These are phyloP conservation scores for Thereva nobilitata DNA, from an alignment of 2,888 invertebrate species.

Conservation along the genomic window DNA sequence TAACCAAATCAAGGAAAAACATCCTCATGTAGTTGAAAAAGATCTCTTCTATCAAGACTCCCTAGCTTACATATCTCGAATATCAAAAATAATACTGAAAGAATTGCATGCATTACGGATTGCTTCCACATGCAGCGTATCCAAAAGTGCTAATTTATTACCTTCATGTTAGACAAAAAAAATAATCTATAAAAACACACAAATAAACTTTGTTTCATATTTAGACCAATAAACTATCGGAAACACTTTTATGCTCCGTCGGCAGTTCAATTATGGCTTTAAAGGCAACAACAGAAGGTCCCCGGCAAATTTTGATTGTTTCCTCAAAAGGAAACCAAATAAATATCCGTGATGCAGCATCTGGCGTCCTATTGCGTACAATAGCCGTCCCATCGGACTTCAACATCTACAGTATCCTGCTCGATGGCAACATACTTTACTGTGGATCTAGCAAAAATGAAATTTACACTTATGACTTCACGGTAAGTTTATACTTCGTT, in stretches of 20 bases:
- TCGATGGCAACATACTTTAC: constrained; percentile 70
- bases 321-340: constrained; percentile 72
- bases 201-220: constrained; percentile 39
- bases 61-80: no score
- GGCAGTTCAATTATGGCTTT: constrained; percentile 70
- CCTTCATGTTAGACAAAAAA: no score
- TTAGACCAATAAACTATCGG: constrained; percentile 63
- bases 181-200: no score
- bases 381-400: constrained; percentile 63
- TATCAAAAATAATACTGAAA: no score
- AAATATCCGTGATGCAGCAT: constrained; percentile 72
- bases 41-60: no score
- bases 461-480: constrained; percentile 75
- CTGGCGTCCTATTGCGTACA: constrained; percentile 69
- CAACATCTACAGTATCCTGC: constrained; percentile 73
- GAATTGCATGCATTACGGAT: no score
- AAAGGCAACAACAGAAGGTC: constrained; percentile 74
- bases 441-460: constrained; percentile 76
- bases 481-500: constrained; percentile 60
- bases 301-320: constrained; percentile 69
- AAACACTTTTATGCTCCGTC: constrained; percentile 64
- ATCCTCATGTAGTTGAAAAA: no score
- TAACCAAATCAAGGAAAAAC: no score
- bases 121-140: no score
- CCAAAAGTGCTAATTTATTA: no score